Evolutionary conservation across 1,140 invertebrate genomes (phyloP), one percentile per base, ranked within the genome.

Genomic region (Steinernema khuongi): DNA sequence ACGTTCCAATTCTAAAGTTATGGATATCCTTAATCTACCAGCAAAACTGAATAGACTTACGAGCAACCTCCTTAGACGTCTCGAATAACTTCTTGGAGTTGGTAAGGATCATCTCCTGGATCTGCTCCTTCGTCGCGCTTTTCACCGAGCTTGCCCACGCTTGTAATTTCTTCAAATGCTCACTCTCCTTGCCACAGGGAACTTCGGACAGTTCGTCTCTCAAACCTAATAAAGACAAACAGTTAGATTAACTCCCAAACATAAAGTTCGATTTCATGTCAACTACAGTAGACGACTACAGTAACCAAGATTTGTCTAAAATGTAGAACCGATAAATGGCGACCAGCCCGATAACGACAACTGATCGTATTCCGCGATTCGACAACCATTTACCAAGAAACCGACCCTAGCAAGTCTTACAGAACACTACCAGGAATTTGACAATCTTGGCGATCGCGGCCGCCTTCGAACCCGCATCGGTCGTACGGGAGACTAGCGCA

Each of bases 1-100:
- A 78, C 93, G 92, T 88, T 98, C 96, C 73, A 99, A 87, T 88
- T 96, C 91, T 92, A 80, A n/a, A 82, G 75, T 74, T 7, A 66
- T 76, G 67, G 60, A 68, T n/a, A n/a, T n/a, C n/a, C n/a, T n/a
- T n/a, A n/a, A n/a, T n/a, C n/a, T n/a, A n/a, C n/a, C n/a, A n/a
- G n/a, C n/a, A 76, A 28, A 74, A 41, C 36, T 69, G 17, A 1
- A 30, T 30, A 44, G 68, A 74, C 74, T 67, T 22, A 85, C 83
- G 74, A 18, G 83, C 77, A 66, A 83, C 79, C 32, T 83, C 81
- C 28, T 83, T 85, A 0, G 83, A 77, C 11, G 81, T 79, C 33
- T 83, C 81, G 68, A 83, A 85, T 74, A 83, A 83, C 50, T 83
- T 79, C 50, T 76, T 69, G 69, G 83, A 83, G 66, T 84, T 83